Conservation (phyloP, 2,888 invertebrate genomes). For the Drosophila hamatofila region DNA sequence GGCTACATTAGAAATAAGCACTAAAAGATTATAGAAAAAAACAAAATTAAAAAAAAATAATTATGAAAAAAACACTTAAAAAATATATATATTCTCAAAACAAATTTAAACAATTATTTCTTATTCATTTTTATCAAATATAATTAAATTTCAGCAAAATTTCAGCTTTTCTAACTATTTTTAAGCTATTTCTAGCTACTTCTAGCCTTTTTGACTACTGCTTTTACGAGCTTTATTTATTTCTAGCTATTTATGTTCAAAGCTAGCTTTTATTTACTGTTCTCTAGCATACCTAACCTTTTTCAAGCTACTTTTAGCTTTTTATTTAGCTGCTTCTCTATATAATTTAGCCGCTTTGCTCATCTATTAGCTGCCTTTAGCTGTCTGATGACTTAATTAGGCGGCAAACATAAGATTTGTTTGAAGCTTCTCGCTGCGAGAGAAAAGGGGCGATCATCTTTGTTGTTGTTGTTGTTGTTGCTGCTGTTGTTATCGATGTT, state of each 20-base stretch:
- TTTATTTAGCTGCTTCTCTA: background rate
- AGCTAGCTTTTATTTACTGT: background rate
- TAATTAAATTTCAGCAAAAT: too few species aligned
- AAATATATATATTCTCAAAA: background rate
- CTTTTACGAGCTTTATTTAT: background rate
- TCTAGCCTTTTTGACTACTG: background rate
- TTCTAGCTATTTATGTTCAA: background rate
- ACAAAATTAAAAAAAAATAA: background rate
- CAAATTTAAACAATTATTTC: too few species aligned
- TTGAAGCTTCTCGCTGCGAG: constrained; percentile 45
- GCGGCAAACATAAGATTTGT: constrained; percentile 70
- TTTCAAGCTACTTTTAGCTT: background rate
- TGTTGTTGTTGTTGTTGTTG: constrained; percentile 39
- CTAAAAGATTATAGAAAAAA: background rate
- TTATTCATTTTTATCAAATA: too few species aligned
- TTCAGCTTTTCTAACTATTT: background rate
- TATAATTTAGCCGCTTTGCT: constrained; percentile 10
- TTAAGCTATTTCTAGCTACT: background rate
- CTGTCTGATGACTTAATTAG: constrained; percentile 82
- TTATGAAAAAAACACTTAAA: too few species aligned
- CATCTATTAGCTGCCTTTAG: constrained; percentile 42
- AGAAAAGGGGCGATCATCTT: constrained; percentile 48
- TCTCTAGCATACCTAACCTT: too few species aligned
- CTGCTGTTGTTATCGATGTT: constrained; percentile 27
- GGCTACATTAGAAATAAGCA: constrained; percentile 35